phyloP scores from a whole-genome alignment of 92 coral and sea anemone species.

The Pocillopora meandrina region DNA sequence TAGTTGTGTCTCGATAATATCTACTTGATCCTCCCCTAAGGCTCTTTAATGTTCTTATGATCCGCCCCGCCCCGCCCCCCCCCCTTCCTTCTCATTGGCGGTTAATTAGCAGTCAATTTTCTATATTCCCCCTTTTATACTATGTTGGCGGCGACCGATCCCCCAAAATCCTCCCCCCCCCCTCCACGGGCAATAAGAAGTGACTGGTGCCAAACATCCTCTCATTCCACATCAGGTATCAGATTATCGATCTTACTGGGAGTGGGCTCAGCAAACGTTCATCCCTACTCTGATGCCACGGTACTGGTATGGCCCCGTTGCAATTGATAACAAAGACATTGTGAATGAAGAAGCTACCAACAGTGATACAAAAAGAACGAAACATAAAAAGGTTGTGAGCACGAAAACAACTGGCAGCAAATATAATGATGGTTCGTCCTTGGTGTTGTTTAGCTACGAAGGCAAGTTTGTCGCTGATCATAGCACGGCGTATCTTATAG shows the following conservation, averaged over 20 bases:
- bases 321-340: slow-evolving; percentile 46
- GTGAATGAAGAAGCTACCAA: slow-evolving; percentile 36
- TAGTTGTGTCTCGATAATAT: no score
- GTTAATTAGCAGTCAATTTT: no score
- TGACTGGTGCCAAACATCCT: neutral
- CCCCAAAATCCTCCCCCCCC: no score
- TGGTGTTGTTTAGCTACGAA: slow-evolving; percentile 52
- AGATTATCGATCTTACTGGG: slow-evolving; percentile 65
- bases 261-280: slow-evolving; percentile 67
- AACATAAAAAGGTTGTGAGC: slow-evolving; percentile 48
- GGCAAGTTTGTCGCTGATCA: slow-evolving; percentile 85
- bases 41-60: no score
- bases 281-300: slow-evolving; percentile 81
- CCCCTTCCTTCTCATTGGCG: no score
- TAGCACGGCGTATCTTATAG: slow-evolving; percentile 82
- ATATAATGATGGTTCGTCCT: neutral
- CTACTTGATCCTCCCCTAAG: no score
- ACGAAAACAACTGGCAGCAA: slow-evolving; percentile 42
- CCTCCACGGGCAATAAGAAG: no score
- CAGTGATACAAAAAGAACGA: slow-evolving; percentile 17
- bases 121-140: no score
- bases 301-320: slow-evolving; percentile 93
- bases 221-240: slow-evolving; percentile 38
- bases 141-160: no score
- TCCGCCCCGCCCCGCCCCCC: no score